Conservation (phyloP, 2,888 invertebrate genomes). For the Eilema depressum region DNA sequence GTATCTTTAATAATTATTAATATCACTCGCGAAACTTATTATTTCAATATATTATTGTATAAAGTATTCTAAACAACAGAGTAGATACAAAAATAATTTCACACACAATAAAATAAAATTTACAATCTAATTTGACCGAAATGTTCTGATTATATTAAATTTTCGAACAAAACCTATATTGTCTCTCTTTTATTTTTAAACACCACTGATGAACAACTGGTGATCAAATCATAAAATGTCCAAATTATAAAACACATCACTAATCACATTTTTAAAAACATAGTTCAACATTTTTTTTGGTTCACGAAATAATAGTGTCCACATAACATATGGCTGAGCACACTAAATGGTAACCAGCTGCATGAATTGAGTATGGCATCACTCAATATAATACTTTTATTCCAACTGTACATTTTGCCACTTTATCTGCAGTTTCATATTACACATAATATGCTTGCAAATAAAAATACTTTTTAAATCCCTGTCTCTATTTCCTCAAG, state of each 20-base stretch:
- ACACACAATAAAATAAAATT: constrained; percentile 23
- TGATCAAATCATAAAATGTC: constrained; percentile 5
- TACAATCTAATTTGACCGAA: constrained; percentile 38
- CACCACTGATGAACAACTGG: background rate
- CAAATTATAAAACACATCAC: background rate
- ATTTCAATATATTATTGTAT: background rate
- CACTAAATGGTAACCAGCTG: background rate
- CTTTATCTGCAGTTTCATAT: too few species aligned
- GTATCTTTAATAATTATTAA: background rate
- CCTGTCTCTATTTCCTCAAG: too few species aligned
- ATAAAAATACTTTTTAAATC: too few species aligned
- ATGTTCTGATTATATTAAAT: constrained; percentile 15
- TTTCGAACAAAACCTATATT: constrained; percentile 24
- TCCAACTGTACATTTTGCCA: background rate
- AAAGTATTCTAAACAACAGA: constrained; percentile 3
- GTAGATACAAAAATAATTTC: constrained; percentile 35
- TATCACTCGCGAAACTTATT: background rate
- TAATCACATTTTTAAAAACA: background rate
- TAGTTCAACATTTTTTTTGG: background rate
- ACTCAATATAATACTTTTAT: background rate
- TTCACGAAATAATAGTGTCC: background rate
- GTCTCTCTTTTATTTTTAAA: constrained; percentile 1
- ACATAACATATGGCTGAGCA: background rate
- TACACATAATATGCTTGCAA: too few species aligned
- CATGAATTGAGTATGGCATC: background rate